phyloP scores from a whole-genome alignment of 2,888 invertebrate species.

The Scaptomyza reducta region DNA sequence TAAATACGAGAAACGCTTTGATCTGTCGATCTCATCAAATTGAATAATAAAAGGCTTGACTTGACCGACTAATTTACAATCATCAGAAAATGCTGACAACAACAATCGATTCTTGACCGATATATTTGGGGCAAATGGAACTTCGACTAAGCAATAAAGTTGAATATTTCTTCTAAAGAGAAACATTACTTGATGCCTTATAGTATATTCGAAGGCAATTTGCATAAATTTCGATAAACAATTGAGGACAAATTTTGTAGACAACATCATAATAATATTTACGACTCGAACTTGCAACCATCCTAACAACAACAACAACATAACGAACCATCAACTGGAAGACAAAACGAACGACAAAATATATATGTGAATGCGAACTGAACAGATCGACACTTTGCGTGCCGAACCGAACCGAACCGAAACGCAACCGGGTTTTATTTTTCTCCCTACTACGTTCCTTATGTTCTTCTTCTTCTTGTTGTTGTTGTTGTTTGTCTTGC shows the following conservation, averaged over 20 bases:
- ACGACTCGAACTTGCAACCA: constrained; percentile 1
- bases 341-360: constrained; percentile 14
- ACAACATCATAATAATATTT: constrained; percentile 21
- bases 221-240: constrained; percentile 60
- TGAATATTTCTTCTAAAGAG: neutral
- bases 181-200: neutral
- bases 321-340: constrained; percentile 17
- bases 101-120: constrained; percentile 17
- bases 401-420: constrained; percentile 4
- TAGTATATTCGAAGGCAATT: constrained; percentile 41
- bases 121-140: constrained; percentile 1
- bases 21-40: constrained; percentile 64
- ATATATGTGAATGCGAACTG: constrained; percentile 19
- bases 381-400: constrained; percentile 35
- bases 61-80: constrained; percentile 28
- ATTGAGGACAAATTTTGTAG: constrained; percentile 46
- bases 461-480: too few relatives aligned
- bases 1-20: constrained; percentile 62
- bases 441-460: neutral
- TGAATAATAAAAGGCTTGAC: constrained; percentile 44
- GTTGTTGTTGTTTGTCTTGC: too few relatives aligned
- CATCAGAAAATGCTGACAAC: constrained; percentile 10
- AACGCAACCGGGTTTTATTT: too few relatives aligned
- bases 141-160: neutral
- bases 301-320: constrained; percentile 8